Evolutionary conservation across 2,888 invertebrate species (phyloP).

Genomic region (Drosophila affinis): DNA sequence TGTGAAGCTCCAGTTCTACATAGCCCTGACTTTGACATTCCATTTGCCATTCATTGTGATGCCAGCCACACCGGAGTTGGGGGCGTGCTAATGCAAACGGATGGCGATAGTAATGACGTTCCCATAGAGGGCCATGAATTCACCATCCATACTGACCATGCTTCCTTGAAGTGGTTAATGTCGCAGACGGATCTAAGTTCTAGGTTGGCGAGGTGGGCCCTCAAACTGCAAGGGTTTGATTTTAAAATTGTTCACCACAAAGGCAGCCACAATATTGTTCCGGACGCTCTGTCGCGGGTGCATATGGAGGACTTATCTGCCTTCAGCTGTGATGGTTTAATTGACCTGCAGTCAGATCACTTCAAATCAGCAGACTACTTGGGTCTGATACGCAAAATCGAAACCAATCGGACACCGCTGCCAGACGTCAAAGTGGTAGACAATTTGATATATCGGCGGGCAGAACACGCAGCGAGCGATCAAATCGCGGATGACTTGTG

Average conservation of each 20-base stretch:
- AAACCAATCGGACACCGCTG: neutral
- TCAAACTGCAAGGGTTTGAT: slow-evolving; percentile 58
- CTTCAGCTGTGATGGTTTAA: slow-evolving; percentile 3
- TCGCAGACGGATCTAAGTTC: slow-evolving; percentile 34
- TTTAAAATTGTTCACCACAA: slow-evolving; percentile 66
- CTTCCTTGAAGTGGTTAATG: slow-evolving; percentile 14
- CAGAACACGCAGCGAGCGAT: slow-evolving; percentile 19
- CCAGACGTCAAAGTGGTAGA: slow-evolving; percentile 39
- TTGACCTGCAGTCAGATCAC: slow-evolving; percentile 28
- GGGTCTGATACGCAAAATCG: slow-evolving; percentile 14
- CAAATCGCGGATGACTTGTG: slow-evolving; percentile 6
- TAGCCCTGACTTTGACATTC: neutral
- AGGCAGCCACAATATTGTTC: slow-evolving; percentile 58
- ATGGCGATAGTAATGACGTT: neutral
- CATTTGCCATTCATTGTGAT: slow-evolving; percentile 27
- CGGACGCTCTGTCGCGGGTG: slow-evolving; percentile 62
- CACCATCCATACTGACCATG: slow-evolving; percentile 4
- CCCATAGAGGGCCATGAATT: neutral
- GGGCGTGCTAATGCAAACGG: slow-evolving; percentile 18
- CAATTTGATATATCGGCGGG: slow-evolving; percentile 21
- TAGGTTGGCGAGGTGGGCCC: slow-evolving; percentile 63
- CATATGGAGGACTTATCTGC: slow-evolving; percentile 13
- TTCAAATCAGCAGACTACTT: slow-evolving; percentile 33
- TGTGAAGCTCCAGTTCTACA: neutral
- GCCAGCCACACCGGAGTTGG: slow-evolving; percentile 27